These are phyloP conservation scores for Sinopyrophorus schimmeli DNA, from an alignment of 2,888 invertebrate genomes.

Conservation along the genomic window DNA sequence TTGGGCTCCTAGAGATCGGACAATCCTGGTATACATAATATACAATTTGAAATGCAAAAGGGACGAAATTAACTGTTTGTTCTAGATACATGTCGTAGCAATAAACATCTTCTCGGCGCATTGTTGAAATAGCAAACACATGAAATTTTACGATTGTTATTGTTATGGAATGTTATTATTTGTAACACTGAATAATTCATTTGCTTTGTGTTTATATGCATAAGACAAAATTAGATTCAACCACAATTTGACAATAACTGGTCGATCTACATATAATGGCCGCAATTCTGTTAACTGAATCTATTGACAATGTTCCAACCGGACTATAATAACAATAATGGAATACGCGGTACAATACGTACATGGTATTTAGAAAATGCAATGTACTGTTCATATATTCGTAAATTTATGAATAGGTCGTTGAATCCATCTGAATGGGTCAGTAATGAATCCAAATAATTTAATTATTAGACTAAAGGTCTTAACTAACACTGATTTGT, in stretches of 20 bases:
- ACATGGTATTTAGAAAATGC: constrained; percentile 27
- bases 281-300: constrained; percentile 10
- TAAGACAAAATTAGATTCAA: constrained; percentile 13
- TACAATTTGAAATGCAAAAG: no score
- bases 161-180: constrained; percentile 14
- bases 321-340: constrained; percentile 24
- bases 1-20: no score
- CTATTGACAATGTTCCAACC: constrained; percentile 20
- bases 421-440: constrained; percentile 38
- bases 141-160: constrained; percentile 5
- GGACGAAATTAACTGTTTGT: no score
- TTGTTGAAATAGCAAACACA: no score
- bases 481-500: constrained; percentile 37
- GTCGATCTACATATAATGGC: constrained; percentile 8
- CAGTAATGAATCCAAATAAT: constrained; percentile 46
- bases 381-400: constrained; percentile 29
- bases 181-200: constrained; percentile 6
- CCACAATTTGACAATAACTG: constrained; percentile 16
- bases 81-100: no score
- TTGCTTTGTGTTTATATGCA: constrained; percentile 6
- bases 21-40: no score
- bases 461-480: constrained; percentile 39
- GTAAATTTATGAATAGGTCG: constrained; percentile 30
- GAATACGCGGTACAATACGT: constrained; percentile 22
- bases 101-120: no score